Percentiles rank a stretch among this genome's conserved stretches.
Evolutionary conservation across 1,140 invertebrate species (phyloP).

Genomic region (Pseudachorutes palmiensis): DNA sequence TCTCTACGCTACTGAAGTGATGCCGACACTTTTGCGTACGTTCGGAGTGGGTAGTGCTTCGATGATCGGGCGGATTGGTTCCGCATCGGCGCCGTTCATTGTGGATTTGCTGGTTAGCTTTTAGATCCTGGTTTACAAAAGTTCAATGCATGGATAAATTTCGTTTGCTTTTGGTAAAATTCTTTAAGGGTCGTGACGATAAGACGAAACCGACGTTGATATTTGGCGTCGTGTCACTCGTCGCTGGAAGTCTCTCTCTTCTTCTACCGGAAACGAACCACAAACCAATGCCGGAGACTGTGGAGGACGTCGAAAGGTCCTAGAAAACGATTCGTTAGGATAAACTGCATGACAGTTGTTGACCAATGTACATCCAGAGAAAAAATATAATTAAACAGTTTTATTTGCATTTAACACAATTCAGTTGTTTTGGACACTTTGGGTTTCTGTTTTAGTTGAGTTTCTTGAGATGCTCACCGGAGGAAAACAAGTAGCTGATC

Average conservation of each 20-base stretch:
- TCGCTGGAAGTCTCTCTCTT: slow-evolving; percentile 41
- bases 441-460: neutral
- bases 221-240: slow-evolving; percentile 41
- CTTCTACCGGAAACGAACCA: slow-evolving; percentile 43
- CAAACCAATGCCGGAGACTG: slow-evolving; percentile 41
- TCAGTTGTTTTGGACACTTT: neutral
- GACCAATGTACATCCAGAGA: too few relatives aligned
- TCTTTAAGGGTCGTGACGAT: slow-evolving; percentile 34
- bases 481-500: neutral
- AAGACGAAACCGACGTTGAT: slow-evolving; percentile 41
- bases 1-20: slow-evolving; percentile 46
- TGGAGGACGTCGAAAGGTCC: slow-evolving; percentile 41
- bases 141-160: neutral
- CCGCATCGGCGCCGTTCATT: slow-evolving; percentile 43
- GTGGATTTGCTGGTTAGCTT: slow-evolving; percentile 36
- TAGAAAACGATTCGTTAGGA: too few relatives aligned
- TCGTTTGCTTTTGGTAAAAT: neutral
- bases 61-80: slow-evolving; percentile 43
- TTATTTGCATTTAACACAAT: too few relatives aligned
- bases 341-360: too few relatives aligned
- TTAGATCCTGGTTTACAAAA: neutral
- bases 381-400: too few relatives aligned
- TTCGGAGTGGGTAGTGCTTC: slow-evolving; percentile 44
- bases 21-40: slow-evolving; percentile 46
- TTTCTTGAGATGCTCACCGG: neutral